A percentile compares a stretch with the other conserved stretches of the same genome.
These are phyloP conservation scores for Loripinus fragilis DNA, from an alignment of 2,888 invertebrate species.

Conservation along the genomic window DNA sequence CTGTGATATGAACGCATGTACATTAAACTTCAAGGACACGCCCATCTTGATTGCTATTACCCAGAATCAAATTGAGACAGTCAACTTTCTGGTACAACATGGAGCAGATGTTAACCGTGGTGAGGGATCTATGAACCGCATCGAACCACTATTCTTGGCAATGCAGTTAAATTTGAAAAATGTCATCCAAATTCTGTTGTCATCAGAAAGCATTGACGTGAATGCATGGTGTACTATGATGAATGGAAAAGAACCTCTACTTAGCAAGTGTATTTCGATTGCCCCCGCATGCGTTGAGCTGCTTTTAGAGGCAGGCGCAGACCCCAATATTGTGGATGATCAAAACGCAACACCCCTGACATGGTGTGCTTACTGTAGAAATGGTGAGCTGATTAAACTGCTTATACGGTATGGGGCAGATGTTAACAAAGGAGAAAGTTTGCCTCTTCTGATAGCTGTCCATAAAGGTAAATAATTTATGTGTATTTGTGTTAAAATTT, in stretches of 20 bases:
- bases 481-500: too few species aligned
- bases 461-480: neutral
- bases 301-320: conserved; percentile 64
- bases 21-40: conserved; percentile 52
- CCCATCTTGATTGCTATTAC: conserved; percentile 61
- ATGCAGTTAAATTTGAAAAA: conserved; percentile 51
- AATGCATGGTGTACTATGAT: conserved; percentile 41
- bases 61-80: conserved; percentile 27
- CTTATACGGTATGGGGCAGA: conserved; percentile 65
- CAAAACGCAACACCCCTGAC: conserved; percentile 60
- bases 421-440: conserved; percentile 50
- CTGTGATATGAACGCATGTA: conserved; percentile 51
- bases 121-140: conserved; percentile 33
- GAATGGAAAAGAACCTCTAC: conserved; percentile 53
- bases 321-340: conserved; percentile 38
- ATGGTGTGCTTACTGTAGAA: conserved; percentile 60
- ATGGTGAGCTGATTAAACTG: conserved; percentile 45
- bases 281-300: conserved; percentile 39
- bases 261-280: conserved; percentile 54
- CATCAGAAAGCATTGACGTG: conserved; percentile 43
- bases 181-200: conserved; percentile 50
- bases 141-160: conserved; percentile 58
- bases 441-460: neutral
- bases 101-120: conserved; percentile 60
- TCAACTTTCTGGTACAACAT: conserved; percentile 45